phyloP scores from a whole-genome alignment of 2,797 vertebrate species.

The Xerus rutilus region DNA sequence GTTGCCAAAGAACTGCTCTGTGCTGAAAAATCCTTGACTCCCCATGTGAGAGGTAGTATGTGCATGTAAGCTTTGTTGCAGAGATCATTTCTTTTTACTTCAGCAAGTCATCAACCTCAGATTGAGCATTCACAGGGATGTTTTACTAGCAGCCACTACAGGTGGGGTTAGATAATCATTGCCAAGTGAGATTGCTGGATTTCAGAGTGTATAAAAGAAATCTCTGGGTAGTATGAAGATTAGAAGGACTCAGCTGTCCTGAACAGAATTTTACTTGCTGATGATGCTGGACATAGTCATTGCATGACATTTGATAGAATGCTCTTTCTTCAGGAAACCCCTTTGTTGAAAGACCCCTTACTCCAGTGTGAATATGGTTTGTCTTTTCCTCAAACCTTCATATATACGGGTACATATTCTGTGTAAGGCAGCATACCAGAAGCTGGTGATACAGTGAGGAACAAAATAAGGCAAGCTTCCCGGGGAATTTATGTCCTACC shows the following conservation, averaged over 20 bases:
- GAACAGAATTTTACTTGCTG: not conserved
- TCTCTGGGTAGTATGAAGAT: constrained; percentile 2
- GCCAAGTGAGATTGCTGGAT: constrained; percentile 72
- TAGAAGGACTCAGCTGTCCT: not conserved
- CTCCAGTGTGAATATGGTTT: not conserved
- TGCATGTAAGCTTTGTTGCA: constrained; percentile 58
- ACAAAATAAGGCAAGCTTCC: not conserved
- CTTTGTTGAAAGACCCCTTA: not conserved
- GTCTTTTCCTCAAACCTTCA: not conserved
- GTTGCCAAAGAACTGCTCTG: constrained; percentile 50
- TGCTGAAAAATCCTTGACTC: constrained; percentile 59
- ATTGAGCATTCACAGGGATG: constrained; percentile 56
- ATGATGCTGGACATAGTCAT: not conserved
- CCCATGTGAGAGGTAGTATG: constrained; percentile 26
- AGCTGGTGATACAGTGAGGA: not conserved
- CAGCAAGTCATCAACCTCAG: constrained; percentile 67
- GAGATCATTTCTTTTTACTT: constrained; percentile 69
- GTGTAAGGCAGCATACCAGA: not conserved
- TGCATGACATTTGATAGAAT: not conserved
- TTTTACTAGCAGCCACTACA: constrained; percentile 64
- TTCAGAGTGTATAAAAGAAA: constrained; percentile 66
- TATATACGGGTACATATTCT: not conserved
- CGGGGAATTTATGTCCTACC: not conserved
- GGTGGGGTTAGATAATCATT: constrained; percentile 63
- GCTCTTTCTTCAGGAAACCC: not conserved